Base-by-base conservation (phyloP, 1,140 invertebrate species). In the Ericerus pela region DNA sequence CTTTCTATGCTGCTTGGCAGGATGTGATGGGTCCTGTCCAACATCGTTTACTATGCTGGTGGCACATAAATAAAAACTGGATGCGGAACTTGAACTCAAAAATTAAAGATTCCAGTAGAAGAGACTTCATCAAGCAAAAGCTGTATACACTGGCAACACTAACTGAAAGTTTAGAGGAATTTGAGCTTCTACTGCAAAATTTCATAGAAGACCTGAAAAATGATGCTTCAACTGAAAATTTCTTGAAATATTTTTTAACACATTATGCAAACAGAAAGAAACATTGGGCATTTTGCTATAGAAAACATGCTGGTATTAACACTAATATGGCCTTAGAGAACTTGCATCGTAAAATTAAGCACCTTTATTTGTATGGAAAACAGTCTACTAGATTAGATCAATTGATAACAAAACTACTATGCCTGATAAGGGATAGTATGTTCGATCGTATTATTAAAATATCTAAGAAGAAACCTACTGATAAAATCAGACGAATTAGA, bases 321-420 rank as follows among this genome's bases (percentile, higher is more conserved):
- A 60, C 59, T 5, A 60, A 60, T 52, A 59, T 59, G 58, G 28
- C 57, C 31, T 55, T 59, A 30, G 59, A 60, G 27, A 38, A 57
- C 16, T 33, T 60, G 1, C 59, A 60, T 56, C 58, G 58, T 52
- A 55, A 29, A 36, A 55, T 60, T 18, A 60, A 60, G 55, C 33
- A 58, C 30, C 28, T 47, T 30, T 55, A 58, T 58, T 33, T 55
- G 31, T 16, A 58, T 30, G 54, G 53, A 18, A 58, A 29, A 30
- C 24, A 58, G 28, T 55, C 33, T 27, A 54, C 54, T 41, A 24
- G 53, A 8, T 28, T 55, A 26, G 57, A 58, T 58, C 55, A 55
- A 54, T 29, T 38, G 10, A 55, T 58, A 16, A 43, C 41, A 26
- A 33, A 28, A 43, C 28, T 58, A 51, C 27, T 53, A 6, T 4